Evolutionary conservation across 2,797 vertebrate genomes (phyloP).

Genomic region (Pygocentrus nattereri): DNA sequence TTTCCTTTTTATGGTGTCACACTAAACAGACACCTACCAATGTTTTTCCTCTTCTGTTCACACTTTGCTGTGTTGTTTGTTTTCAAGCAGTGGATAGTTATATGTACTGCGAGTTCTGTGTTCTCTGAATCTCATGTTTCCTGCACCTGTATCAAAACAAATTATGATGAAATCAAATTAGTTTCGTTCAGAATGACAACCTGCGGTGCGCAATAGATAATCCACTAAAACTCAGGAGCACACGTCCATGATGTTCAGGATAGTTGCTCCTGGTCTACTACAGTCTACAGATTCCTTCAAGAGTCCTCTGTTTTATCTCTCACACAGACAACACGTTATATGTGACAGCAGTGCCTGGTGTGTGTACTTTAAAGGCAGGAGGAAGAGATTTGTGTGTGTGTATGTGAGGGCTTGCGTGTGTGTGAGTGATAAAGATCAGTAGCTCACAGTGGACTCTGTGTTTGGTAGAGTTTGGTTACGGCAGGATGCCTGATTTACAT

Average conservation of each 20-base stretch:
- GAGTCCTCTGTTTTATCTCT: slow-evolving; percentile 51
- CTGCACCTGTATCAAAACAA: neutral
- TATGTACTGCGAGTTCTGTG: too few relatives aligned
- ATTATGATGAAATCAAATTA: neutral
- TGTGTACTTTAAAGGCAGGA: slow-evolving; percentile 52
- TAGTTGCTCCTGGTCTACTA: slow-evolving; percentile 18
- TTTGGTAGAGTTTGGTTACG: slow-evolving; percentile 27
- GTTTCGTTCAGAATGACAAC: neutral
- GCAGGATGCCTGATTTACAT: slow-evolving; percentile 29
- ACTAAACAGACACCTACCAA: too few relatives aligned
- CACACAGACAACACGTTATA: slow-evolving; percentile 14
- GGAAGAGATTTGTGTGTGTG: slow-evolving; percentile 33
- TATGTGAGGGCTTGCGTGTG: neutral
- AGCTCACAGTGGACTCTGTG: slow-evolving; percentile 33
- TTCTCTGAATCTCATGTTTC: too few relatives aligned
- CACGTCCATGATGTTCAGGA: neutral
- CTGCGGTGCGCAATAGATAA: neutral
- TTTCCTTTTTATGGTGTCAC: too few relatives aligned
- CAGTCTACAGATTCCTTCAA: slow-evolving; percentile 27
- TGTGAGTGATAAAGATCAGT: slow-evolving; percentile 36
- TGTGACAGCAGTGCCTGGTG: slow-evolving; percentile 39
- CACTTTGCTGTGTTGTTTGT: too few relatives aligned
- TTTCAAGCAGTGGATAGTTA: too few relatives aligned
- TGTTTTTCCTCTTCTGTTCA: too few relatives aligned
- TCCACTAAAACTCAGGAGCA: neutral